Base-by-base conservation (phyloP, 2,113 vertebrate species). In the Mixornis gularis region DNA sequence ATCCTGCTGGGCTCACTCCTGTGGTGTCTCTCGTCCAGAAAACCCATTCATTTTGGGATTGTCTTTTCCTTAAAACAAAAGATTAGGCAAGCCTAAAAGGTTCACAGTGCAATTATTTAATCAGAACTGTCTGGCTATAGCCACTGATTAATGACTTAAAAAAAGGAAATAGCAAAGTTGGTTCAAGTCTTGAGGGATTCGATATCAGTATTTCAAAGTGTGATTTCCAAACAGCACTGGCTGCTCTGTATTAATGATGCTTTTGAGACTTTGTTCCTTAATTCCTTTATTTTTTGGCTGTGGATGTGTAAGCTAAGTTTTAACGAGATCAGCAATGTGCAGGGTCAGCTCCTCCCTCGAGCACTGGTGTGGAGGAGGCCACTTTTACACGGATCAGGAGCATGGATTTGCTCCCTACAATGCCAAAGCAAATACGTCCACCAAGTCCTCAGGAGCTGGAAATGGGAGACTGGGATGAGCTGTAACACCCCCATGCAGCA, bases 401-500 rank as follows among this genome's bases (percentile, higher is more conserved):
- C 24, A 10, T 0, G 8, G n/a, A 22, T 19, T n/a, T 22, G 13
- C 17, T 69, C 46, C 65, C 56, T 46, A 18, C 60, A 49, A 5
- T 13, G 32, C 32, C 13, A 3, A 48, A 73, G 15, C 16, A 41
- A 69, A 56, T 10, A 12, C 14, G 77, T 12, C 25, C 27, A 26
- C 41, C 14, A 0, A 15, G 27, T 32, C 20, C n/a, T 26, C 0
- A 0, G 20, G 32, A 68, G 46, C 32, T 38, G 64, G 52, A 44
- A 53, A n/a, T 0, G 7, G 32, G 51, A 40, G 49, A 3, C 30
- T 17, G 30, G 22, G 12, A 19, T 56, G 59, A 86, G 68, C 25
- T 2, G 1, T 10, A 27, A n/a, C 30, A 68, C 7, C 5, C 26
- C 24, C 44, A 13, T 0, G 0, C 25, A n/a, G 38, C n/a, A 69